Evolutionary conservation across 2,888 invertebrate genomes (phyloP), one percentile per base, ranked within the genome.

Genomic region (Norana najaformis): DNA sequence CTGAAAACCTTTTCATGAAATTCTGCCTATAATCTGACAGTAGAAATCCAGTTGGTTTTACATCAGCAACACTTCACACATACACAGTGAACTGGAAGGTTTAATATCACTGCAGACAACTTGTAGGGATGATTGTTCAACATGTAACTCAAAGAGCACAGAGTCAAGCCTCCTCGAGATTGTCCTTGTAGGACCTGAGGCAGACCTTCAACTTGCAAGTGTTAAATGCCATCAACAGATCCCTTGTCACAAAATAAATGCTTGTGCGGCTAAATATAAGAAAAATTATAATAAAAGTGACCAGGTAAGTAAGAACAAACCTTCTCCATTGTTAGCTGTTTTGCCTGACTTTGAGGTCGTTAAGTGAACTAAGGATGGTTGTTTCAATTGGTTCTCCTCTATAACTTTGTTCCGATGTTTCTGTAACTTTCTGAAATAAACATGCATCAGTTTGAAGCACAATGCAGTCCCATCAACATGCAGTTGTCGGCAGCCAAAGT

Each of bases 361-460:
- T 36, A n/a, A 13, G 3, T 88, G 23, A 37, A 37, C 88, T 37
- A 11, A 23, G 13, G 38, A 38, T 38, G 37, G 16, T 23, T 82
- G 39, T 88, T n/a, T 36, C 88, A 36, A 39, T n/a, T 69, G 13
- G 11, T 90, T 47, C 34, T 90, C 89, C 69, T 90, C 89, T 16
- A 90, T 5, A 20, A 90, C 34, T 82, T 83, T 47, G n/a, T 83
- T 82, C 23, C 88, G 83, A 83, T 90, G 90, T 18, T 69, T 83
- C 38, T 90, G 34, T 41, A 90, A 41, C 88, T 89, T 90, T 23
- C 90, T 90, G 88, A 38, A 8, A 69, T 6, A 89, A 37, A 53
- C 18, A 69, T n/a, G 30, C 6, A 89, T 69, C 11, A 30, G 5
- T 69, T 69, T n/a, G n/a, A 30, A 69, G 69, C 8, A 6, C n/a